phyloP scores from a whole-genome alignment of 2,888 invertebrate species.

The Epinotia brunnichana region DNA sequence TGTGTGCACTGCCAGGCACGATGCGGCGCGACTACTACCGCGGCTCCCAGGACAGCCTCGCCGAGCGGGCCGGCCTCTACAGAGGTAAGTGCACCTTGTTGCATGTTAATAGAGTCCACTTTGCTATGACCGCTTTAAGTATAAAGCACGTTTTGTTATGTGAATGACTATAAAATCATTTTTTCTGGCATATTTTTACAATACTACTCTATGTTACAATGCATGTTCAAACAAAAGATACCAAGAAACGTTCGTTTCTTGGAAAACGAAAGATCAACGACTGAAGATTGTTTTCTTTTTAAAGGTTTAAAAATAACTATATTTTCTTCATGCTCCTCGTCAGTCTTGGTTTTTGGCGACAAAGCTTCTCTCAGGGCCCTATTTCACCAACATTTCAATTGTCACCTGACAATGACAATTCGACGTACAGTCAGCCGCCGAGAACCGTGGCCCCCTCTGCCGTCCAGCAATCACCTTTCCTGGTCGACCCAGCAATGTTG shows the following conservation, averaged over 20 bases:
- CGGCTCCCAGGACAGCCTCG: constrained; percentile 95
- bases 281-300: too few species aligned
- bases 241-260: background rate
- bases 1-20: constrained; percentile 73
- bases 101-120: constrained; percentile 14
- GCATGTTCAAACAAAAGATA: background rate
- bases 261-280: background rate
- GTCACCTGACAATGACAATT: too few species aligned
- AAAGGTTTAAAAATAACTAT: too few species aligned
- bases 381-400: too few species aligned
- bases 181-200: background rate
- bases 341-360: too few species aligned
- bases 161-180: background rate
- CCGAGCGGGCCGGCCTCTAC: constrained; percentile 87
- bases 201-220: background rate
- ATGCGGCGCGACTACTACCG: constrained; percentile 96
- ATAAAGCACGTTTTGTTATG: constrained; percentile 14
- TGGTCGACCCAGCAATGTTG: too few species aligned
- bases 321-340: too few species aligned
- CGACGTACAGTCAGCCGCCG: too few species aligned
- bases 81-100: constrained; percentile 84
- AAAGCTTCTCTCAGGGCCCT: too few species aligned
- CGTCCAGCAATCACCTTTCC: too few species aligned
- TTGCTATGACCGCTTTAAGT: background rate
- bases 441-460: too few species aligned